These are phyloP conservation scores for Sigmodon hispidus DNA, from an alignment of 2,113 vertebrate species.

Conservation along the genomic window DNA sequence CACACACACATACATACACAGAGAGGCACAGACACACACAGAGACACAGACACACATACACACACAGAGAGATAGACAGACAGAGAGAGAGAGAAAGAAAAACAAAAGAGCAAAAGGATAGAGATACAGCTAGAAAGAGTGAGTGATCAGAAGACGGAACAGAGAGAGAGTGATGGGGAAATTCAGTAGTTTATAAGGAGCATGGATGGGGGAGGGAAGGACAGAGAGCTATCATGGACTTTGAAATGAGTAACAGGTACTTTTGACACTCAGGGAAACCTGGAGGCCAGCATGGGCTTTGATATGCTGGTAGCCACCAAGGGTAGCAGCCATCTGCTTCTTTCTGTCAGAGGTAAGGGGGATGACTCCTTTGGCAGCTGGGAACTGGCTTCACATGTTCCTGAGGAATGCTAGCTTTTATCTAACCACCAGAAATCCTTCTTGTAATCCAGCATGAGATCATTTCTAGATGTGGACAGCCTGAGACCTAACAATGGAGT, in stretches of 20 bases:
- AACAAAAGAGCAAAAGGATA: not conserved
- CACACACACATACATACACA: too few species aligned
- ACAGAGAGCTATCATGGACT: not conserved
- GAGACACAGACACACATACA: not conserved
- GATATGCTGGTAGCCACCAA: not conserved
- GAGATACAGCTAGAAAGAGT: not conserved
- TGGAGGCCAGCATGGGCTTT: not conserved
- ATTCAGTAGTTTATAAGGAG: not conserved
- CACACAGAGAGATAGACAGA: not conserved
- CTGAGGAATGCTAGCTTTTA: not conserved
- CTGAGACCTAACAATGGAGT: not conserved
- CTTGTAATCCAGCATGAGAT: not conserved
- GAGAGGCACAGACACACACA: rapidly evolving
- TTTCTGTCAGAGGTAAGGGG: not conserved
- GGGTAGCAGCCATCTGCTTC: not conserved
- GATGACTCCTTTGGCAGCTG: not conserved
- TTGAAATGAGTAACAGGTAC: not conserved
- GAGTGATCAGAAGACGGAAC: not conserved
- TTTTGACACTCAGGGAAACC: not conserved
- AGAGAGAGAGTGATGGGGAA: not conserved
- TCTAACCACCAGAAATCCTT: not conserved
- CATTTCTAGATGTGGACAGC: not conserved
- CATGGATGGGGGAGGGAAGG: not conserved
- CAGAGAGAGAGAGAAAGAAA: not conserved
- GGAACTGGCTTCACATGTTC: not conserved